Conservation (phyloP, 2,888 invertebrate species). For the Mimachlamys varia region DNA sequence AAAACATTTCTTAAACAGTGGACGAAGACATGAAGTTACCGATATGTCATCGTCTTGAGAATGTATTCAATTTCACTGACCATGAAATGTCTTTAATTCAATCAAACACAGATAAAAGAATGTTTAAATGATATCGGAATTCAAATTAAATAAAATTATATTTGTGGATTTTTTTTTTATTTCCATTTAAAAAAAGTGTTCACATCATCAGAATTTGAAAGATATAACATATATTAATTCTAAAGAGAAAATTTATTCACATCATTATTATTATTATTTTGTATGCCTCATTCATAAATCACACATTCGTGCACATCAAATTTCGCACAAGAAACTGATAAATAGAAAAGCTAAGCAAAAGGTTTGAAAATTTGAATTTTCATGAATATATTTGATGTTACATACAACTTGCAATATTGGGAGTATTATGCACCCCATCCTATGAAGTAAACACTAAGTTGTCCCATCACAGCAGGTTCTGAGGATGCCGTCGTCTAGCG, state of each 20-base stretch:
- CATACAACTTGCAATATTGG: background rate
- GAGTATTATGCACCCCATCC: slow-evolving; percentile 14
- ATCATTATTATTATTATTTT: background rate
- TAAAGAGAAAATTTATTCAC: background rate
- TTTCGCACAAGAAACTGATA: background rate
- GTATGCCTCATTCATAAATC: background rate
- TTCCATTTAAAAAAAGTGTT: background rate
- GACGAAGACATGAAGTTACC: background rate
- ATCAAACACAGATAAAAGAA: slow-evolving; percentile 21
- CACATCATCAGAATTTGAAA: background rate
- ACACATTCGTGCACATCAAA: background rate
- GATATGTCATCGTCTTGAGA: background rate
- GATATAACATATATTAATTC: background rate
- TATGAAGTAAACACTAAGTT: background rate
- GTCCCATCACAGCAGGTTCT: background rate
- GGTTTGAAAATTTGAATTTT: background rate
- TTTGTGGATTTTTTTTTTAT: background rate
- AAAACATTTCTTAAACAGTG: background rate
- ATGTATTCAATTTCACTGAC: background rate
- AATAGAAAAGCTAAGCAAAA: background rate
- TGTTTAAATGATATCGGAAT: background rate
- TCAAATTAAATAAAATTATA: background rate
- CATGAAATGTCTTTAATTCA: slow-evolving; percentile 31
- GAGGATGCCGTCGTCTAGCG: background rate
- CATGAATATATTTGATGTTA: slow-evolving; percentile 6